Percentiles rank a stretch among this genome's conserved stretches.
These are phyloP conservation scores for Xiphophorus hellerii DNA, from an alignment of 2,113 vertebrate species.

Conservation along the genomic window DNA sequence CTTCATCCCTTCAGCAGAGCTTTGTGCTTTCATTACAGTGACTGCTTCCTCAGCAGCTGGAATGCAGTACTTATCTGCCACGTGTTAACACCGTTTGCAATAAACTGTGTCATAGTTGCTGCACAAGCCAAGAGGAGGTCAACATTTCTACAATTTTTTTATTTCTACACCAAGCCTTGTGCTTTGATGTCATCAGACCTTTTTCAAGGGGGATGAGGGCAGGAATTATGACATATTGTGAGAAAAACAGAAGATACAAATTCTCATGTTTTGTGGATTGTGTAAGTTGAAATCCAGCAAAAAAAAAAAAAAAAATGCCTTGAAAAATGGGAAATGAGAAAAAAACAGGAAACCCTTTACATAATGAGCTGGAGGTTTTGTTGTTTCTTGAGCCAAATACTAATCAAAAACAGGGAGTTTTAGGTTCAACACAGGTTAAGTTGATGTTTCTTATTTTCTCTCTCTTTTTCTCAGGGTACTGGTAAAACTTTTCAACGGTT, in stretches of 20 bases:
- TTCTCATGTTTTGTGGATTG: not conserved
- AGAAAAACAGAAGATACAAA: not conserved
- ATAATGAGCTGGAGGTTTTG: not conserved
- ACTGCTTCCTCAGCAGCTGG: not conserved
- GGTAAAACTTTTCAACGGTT: not conserved
- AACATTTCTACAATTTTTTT: not conserved
- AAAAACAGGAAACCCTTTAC: not conserved
- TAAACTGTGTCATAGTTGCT: not conserved
- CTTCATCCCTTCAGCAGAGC: not conserved
- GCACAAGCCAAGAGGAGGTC: not conserved
- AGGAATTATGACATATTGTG: not conserved
- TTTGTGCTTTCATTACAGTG: not conserved
- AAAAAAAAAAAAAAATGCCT: not conserved
- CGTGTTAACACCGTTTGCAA: conserved; percentile 3
- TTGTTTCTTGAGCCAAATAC: not conserved
- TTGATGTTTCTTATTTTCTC: not conserved
- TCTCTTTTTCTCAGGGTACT: not conserved
- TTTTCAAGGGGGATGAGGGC: no score
- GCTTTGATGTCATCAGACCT: not conserved
- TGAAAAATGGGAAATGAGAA: not conserved
- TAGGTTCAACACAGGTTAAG: not conserved
- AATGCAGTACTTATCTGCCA: conserved; percentile 10
- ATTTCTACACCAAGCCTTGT: not conserved
- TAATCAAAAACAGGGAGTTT: conserved; percentile 3
- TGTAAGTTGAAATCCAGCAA: not conserved